Base-by-base conservation (phyloP, 2,113 vertebrate genomes). In the Dryoscopus gambensis region DNA sequence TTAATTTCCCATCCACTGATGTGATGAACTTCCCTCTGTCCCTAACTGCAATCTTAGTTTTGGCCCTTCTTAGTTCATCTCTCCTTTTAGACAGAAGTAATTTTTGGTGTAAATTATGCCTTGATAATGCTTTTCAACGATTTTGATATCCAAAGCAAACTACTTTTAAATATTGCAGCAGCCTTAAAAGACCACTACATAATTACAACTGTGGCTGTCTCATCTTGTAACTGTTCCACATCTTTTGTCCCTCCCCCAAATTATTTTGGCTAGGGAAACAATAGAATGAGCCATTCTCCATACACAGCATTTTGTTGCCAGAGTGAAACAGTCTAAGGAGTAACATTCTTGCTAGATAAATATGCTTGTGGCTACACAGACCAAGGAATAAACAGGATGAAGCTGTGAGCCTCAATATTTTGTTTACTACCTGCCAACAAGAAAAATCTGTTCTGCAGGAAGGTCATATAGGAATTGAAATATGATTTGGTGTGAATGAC, bases 261-360 rank as follows among this genome's bases (percentile, higher is more conserved):
- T 75, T 93, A 15, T 82, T 96, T 89, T 93, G 80, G 69, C 31
- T 76, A 60, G 53, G 20, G 37, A 79, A 87, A 96, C 81, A 95
- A 90, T 94, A 91, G 87, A 87, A 76, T 44, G 39, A 94, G 24
- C 73, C 65, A 55, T 89, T 89, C 81, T 87, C 87, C 70, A 79
- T 93, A 73, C 49, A 35, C 62, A 59, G n/a, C 2, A 3, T 60
- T 80, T 93, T 21, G 2, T n/a, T 89, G 69, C 77, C 95, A 75
- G 57, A 91, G 28, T 7, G 19, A 37, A 87, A 81, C 31, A 74
- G 39, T 67, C 39, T 81, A 55, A 93, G 37, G 39, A 82, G 33
- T 89, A 93, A n/a, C 12, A 67, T 39, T 89, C 77, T 55, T 59
- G 30, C 23, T 87, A 47, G 64, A 84, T 50, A 93, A 93, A 71